These are phyloP conservation scores for Pelobates fuscus DNA, from an alignment of 2,113 vertebrate genomes.

Conservation along the genomic window DNA sequence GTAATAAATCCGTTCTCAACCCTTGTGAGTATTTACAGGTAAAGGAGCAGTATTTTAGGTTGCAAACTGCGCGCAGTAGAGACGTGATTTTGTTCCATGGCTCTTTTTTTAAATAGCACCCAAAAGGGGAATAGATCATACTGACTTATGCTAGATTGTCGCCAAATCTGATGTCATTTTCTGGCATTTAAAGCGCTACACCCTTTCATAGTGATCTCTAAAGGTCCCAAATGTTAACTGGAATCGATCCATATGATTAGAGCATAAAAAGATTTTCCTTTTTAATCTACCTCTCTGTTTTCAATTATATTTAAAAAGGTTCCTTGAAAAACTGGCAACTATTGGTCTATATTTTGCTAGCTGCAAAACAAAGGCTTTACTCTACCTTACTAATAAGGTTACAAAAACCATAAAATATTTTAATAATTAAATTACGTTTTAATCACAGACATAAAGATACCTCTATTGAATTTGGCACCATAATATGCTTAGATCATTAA, in stretches of 20 bases:
- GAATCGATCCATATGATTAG: slow-evolving; percentile 46
- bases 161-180: slow-evolving; percentile 47
- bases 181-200: slow-evolving; percentile 40
- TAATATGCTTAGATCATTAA: too few species aligned
- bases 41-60: neutral
- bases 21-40: slow-evolving; percentile 3
- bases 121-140: slow-evolving; percentile 35
- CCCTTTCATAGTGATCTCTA: slow-evolving; percentile 41
- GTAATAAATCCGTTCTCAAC: too few species aligned
- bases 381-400: too few species aligned
- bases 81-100: neutral
- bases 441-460: too few species aligned
- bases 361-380: too few species aligned
- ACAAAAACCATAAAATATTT: too few species aligned
- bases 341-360: slow-evolving; percentile 22
- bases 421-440: too few species aligned
- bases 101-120: slow-evolving; percentile 24
- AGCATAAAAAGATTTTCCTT: slow-evolving; percentile 44
- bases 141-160: slow-evolving; percentile 35
- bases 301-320: slow-evolving; percentile 46
- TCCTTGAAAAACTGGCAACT: slow-evolving; percentile 39
- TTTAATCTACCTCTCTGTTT: slow-evolving; percentile 51
- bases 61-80: neutral
- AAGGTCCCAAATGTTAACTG: slow-evolving; percentile 51
- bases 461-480: too few species aligned